Evolutionary conservation across 2,113 vertebrate species (phyloP).

Genomic region (Triplophysa rosa): DNA sequence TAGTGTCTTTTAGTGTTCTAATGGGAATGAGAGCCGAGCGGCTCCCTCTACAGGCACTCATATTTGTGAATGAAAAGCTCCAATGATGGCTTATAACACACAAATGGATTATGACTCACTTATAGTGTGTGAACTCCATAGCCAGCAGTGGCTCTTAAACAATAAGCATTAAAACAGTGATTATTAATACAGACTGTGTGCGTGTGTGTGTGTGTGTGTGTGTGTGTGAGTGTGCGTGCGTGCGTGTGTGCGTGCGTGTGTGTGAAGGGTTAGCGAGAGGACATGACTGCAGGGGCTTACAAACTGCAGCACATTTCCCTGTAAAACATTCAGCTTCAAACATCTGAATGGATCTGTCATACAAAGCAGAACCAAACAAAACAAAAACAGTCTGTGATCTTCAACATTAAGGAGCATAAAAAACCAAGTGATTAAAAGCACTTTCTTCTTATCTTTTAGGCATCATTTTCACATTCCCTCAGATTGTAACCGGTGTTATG

Average conservation of each 20-base stretch:
- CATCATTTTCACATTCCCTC: background rate
- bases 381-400: conserved; percentile 29
- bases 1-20: background rate
- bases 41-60: conserved; percentile 23
- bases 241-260: no score
- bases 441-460: background rate
- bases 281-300: conserved; percentile 32
- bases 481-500: no score
- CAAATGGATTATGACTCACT: conserved; percentile 37
- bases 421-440: conserved; percentile 29
- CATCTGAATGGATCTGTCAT: conserved; percentile 35
- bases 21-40: background rate
- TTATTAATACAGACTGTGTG: conserved; percentile 25
- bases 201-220: no score
- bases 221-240: no score
- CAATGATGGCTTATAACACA: conserved; percentile 12
- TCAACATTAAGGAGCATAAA: background rate
- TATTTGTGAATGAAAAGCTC: conserved; percentile 15
- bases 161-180: conserved; percentile 24
- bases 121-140: conserved; percentile 34
- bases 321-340: conserved; percentile 17
- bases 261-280: conserved; percentile 16
- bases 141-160: conserved; percentile 12
- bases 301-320: conserved; percentile 13
- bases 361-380: conserved; percentile 33